Percentiles rank a stretch among this genome's conserved stretches.
These are phyloP conservation scores for Zaprionus nigranus DNA, from an alignment of 1,140 invertebrate species.

Conservation along the genomic window DNA sequence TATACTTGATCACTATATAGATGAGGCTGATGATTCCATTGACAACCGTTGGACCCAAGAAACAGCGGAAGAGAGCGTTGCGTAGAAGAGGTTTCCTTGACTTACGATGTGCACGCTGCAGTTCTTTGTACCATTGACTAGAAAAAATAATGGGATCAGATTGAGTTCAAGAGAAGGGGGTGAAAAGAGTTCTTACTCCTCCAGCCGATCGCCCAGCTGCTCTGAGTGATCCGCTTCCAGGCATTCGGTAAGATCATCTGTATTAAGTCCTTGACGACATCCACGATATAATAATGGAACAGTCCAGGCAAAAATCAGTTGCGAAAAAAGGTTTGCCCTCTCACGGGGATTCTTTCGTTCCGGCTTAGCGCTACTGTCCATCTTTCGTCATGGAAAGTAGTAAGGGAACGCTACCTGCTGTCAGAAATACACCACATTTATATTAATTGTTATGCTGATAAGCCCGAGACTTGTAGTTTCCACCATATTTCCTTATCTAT, in stretches of 20 bases:
- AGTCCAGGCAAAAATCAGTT: slow-evolving; percentile 83
- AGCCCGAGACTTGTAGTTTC: slow-evolving; percentile 10
- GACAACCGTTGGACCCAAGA: slow-evolving; percentile 82
- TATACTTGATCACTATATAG: slow-evolving; percentile 85
- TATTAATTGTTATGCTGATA: slow-evolving; percentile 26
- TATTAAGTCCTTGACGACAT: slow-evolving; percentile 67
- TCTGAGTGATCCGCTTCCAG: slow-evolving; percentile 78
- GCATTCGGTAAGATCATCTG: slow-evolving; percentile 81
- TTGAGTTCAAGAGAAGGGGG: not conserved
- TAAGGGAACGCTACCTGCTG: slow-evolving; percentile 13
- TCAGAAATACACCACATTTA: slow-evolving; percentile 8
- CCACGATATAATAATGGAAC: slow-evolving; percentile 81
- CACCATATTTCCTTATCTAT: slow-evolving; percentile 25
- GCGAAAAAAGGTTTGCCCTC: slow-evolving; percentile 79
- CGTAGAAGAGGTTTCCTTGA: slow-evolving; percentile 83
- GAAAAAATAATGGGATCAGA: slow-evolving; percentile 24
- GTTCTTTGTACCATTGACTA: slow-evolving; percentile 86
- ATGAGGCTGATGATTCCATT: slow-evolving; percentile 84
- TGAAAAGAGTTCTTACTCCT: slow-evolving; percentile 67
- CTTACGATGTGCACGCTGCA: slow-evolving; percentile 75
- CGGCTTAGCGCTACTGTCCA: slow-evolving; percentile 81
- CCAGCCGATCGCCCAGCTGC: slow-evolving; percentile 78
- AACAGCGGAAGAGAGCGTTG: slow-evolving; percentile 84
- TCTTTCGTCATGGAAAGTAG: slow-evolving; percentile 47
- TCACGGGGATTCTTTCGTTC: slow-evolving; percentile 76